Conservation (phyloP, 2,888 invertebrate species). For the Schizaphis graminum region DNA sequence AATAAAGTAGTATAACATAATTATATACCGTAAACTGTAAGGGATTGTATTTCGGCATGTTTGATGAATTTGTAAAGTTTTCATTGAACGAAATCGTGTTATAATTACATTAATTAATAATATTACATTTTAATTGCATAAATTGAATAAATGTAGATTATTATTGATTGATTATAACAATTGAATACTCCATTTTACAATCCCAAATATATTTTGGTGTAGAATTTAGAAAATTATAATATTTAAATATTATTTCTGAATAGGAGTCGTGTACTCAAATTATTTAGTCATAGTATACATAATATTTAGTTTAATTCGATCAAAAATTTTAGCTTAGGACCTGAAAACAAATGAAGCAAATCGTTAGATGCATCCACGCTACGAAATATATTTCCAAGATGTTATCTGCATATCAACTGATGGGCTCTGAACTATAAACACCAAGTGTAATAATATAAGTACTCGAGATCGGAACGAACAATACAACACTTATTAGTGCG, state of each 20-base stretch:
- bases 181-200: not conserved
- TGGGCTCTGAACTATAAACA: not conserved
- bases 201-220: not conserved
- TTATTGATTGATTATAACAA: not conserved
- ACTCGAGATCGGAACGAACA: not conserved
- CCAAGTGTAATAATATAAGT: not conserved
- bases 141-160: no score
- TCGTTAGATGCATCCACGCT: not conserved
- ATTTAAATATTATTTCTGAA: not conserved
- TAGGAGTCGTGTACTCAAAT: not conserved
- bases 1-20: constrained; percentile 18
- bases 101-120: constrained; percentile 14
- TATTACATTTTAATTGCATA: not conserved
- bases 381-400: not conserved
- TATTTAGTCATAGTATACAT: not conserved
- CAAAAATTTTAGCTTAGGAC: not conserved
- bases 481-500: not conserved
- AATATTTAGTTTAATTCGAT: not conserved
- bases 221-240: not conserved
- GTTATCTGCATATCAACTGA: not conserved
- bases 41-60: constrained; percentile 1
- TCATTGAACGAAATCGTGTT: not conserved
- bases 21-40: not conserved
- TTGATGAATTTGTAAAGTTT: constrained; percentile 24
- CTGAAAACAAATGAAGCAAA: not conserved